A percentile compares a stretch with the other conserved stretches of the same genome.
These are phyloP conservation scores for Bombus pyrosoma DNA, from an alignment of 1,140 invertebrate genomes.

Conservation along the genomic window DNA sequence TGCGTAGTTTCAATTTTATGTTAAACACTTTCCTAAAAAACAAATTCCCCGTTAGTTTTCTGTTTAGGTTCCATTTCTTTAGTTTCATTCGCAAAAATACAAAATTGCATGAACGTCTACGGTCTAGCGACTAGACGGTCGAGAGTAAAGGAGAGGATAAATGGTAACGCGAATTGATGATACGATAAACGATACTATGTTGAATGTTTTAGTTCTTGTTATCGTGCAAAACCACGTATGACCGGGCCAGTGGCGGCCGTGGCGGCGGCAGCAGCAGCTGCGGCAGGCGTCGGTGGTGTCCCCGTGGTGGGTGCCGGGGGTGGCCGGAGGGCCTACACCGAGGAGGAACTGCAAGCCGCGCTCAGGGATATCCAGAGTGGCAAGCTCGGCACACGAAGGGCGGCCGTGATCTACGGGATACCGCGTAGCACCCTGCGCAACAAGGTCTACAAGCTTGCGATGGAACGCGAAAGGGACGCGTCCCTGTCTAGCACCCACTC, in stretches of 20 bases:
- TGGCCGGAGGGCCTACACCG: constrained; percentile 92
- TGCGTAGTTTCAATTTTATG: too few species aligned
- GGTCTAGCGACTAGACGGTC: too few species aligned
- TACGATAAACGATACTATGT: background rate
- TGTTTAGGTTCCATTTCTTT: too few species aligned
- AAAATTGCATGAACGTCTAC: too few species aligned
- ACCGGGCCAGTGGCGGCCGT: constrained; percentile 67
- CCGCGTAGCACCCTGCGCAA: constrained; percentile 97
- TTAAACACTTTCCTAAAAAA: too few species aligned
- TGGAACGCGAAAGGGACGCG: constrained; percentile 86
- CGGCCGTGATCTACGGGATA: constrained; percentile 97
- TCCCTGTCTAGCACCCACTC: constrained; percentile 81
- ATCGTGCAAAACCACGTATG: constrained; percentile 85
- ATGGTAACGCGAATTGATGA: background rate
- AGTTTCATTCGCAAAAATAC: too few species aligned
- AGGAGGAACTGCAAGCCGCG: constrained; percentile 94
- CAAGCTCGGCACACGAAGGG: constrained; percentile 94
- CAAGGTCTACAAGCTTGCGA: constrained; percentile 94
- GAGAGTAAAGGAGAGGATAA: background rate
- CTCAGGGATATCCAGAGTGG: constrained; percentile 96
- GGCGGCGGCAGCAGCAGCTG: constrained; percentile 61
- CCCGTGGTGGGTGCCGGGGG: constrained; percentile 69
- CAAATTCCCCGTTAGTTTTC: too few species aligned
- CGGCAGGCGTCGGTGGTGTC: constrained; percentile 72
- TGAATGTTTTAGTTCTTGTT: constrained; percentile 76